phyloP scores from a whole-genome alignment of 2,888 invertebrate genomes.

The Arge pagana region DNA sequence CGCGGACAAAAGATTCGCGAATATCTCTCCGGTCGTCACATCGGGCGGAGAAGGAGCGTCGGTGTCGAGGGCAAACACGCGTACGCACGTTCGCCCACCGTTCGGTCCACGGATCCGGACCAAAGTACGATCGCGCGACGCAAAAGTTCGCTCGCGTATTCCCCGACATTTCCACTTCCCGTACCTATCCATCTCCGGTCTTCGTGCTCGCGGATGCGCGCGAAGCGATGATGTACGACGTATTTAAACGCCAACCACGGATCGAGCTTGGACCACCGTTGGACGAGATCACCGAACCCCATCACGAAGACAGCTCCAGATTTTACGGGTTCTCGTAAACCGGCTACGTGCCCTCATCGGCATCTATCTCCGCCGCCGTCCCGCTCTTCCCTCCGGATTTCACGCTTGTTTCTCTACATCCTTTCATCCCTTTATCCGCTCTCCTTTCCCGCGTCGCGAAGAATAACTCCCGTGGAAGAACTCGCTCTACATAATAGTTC shows the following conservation, averaged over 20 bases:
- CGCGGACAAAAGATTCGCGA: too few species aligned
- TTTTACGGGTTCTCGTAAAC: constrained; percentile 17
- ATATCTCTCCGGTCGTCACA: too few species aligned
- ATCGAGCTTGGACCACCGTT: constrained; percentile 14
- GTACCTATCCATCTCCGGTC: too few species aligned
- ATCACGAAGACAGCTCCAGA: constrained; percentile 19
- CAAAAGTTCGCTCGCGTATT: too few species aligned
- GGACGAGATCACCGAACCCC: constrained; percentile 16
- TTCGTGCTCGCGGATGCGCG: too few species aligned
- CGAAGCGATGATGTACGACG: too few species aligned
- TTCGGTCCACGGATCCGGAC: too few species aligned
- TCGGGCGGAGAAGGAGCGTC: too few species aligned
- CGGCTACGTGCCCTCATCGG: constrained; percentile 16
- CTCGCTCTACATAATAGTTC: constrained; percentile 15
- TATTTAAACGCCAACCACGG: constrained; percentile 6
- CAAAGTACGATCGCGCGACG: too few species aligned
- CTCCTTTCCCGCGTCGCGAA: constrained; percentile 12
- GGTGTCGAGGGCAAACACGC: too few species aligned
- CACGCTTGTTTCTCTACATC: background rate
- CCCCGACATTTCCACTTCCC: too few species aligned
- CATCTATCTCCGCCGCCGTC: background rate
- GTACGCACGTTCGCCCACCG: too few species aligned
- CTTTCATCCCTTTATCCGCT: constrained; percentile 8
- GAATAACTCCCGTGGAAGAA: constrained; percentile 5
- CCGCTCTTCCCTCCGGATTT: background rate